phyloP scores from a whole-genome alignment of 2,113 vertebrate genomes.

The Microtus ochrogaster region DNA sequence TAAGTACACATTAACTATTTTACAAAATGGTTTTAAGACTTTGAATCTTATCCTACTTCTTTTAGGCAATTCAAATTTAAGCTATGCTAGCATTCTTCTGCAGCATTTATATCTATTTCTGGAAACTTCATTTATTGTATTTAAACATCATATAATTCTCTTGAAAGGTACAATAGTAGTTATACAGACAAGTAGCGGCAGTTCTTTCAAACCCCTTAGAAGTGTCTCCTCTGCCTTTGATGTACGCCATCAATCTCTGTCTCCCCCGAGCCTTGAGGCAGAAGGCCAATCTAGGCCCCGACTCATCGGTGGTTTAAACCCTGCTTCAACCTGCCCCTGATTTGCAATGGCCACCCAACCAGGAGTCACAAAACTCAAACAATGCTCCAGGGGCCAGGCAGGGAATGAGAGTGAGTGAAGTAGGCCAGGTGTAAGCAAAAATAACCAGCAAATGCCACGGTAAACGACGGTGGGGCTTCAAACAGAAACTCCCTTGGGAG shows the following conservation, averaged over 20 bases:
- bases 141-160: slow-evolving; percentile 81
- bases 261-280: slow-evolving; percentile 73
- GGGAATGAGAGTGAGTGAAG: slow-evolving; percentile 67
- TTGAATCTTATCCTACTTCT: slow-evolving; percentile 54
- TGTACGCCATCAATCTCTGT: slow-evolving; percentile 75
- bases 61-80: slow-evolving; percentile 64
- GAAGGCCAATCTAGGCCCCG: slow-evolving; percentile 67
- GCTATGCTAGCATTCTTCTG: slow-evolving; percentile 48
- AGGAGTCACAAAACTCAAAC: slow-evolving; percentile 70
- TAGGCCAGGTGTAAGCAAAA: slow-evolving; percentile 68
- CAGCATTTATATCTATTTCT: slow-evolving; percentile 73
- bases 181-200: slow-evolving; percentile 77
- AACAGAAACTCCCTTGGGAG: background rate
- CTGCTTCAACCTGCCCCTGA: slow-evolving; percentile 80
- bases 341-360: slow-evolving; percentile 74
- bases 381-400: slow-evolving; percentile 70
- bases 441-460: background rate
- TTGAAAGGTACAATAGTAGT: slow-evolving; percentile 78
- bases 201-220: slow-evolving; percentile 75
- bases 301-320: slow-evolving; percentile 75
- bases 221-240: slow-evolving; percentile 77
- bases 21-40: slow-evolving; percentile 61
- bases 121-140: slow-evolving; percentile 79
- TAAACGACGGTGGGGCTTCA: background rate
- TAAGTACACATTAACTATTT: slow-evolving; percentile 52